Base-by-base conservation (phyloP, 2,888 invertebrate genomes). In the Orchesella flavescens region DNA sequence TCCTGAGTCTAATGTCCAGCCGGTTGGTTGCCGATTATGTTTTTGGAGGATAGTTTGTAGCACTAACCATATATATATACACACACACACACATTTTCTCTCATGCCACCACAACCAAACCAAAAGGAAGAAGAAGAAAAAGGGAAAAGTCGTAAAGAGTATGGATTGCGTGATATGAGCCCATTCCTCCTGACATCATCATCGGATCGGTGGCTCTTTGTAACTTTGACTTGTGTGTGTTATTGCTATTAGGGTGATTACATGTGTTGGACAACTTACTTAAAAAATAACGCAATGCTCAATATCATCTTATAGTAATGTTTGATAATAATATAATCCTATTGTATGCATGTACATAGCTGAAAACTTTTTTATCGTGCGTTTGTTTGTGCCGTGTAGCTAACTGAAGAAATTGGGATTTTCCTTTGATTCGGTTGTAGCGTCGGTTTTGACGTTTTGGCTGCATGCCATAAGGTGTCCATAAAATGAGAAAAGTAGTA, bases 131-230 rank as follows among this genome's bases (percentile, higher is more conserved):
- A 66, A 66, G 19, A 43, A 44, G n/a, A 59, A 19, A 57, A 66
- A 19, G n/a, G 46, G 46, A 46, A 66, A 66, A 66, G 69, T 44
- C 59, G 69, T 61, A 59, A 46, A 53, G 55, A 66, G 21, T 46
- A 57, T 17, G 72, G 23, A 63, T 78, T 78, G 78, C 78, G 78
- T 78, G 78, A 78, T 71, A 23, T 63, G 63, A 69, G 24, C n/a
- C 72, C 63, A 78, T 78, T 23, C 24, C 13, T 17, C 17, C 4
- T 53, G 49, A 49, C 69, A 69, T 69, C 69, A 53, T 53, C 69
- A 69, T 69, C 69, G 24, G 12, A 63, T 66, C 66, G 61, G 61
- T 19, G 17, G 24, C 61, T 61, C 61, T 61, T 61, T 61, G 61
- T 61, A 61, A 24, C 34, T 61, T 61, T 61, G 61, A 61, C 61